phyloP scores from a whole-genome alignment of 2,797 vertebrate genomes.

The Pristis pectinata region DNA sequence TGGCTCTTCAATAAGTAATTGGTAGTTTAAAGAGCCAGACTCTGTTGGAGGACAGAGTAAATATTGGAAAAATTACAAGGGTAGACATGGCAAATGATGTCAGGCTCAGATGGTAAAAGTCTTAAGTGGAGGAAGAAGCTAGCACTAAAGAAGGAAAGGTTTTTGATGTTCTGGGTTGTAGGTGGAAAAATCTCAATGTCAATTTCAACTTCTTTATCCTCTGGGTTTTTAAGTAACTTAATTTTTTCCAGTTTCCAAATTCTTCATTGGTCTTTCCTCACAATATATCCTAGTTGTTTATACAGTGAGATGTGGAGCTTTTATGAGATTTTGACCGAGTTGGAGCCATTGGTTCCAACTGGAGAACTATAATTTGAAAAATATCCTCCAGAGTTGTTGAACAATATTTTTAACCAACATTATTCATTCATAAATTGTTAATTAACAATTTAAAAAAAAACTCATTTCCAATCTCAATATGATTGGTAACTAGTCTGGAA shows the following conservation, averaged over 20 bases:
- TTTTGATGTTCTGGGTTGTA: background rate
- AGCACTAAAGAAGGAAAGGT: background rate
- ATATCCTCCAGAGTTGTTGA: background rate
- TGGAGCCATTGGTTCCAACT: background rate
- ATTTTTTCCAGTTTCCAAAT: background rate
- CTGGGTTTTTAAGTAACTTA: background rate
- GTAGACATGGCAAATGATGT: background rate
- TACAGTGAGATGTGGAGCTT: background rate
- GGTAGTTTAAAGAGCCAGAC: background rate
- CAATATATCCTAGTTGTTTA: background rate
- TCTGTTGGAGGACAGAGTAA: background rate
- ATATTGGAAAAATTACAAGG: background rate
- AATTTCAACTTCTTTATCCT: background rate
- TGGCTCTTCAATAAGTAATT: background rate
- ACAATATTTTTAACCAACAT: background rate
- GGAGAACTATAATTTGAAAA: background rate
- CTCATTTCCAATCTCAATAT: background rate
- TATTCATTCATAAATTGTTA: background rate
- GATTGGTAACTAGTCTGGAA: background rate
- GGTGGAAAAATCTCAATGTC: background rate
- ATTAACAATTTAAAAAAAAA: background rate
- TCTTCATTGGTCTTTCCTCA: background rate
- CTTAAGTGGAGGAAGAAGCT: background rate
- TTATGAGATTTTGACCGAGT: background rate
- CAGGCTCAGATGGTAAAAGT: background rate